Evolutionary conservation across 2,888 invertebrate genomes (phyloP).

Genomic region (Gastracanthus pulcherrimus): DNA sequence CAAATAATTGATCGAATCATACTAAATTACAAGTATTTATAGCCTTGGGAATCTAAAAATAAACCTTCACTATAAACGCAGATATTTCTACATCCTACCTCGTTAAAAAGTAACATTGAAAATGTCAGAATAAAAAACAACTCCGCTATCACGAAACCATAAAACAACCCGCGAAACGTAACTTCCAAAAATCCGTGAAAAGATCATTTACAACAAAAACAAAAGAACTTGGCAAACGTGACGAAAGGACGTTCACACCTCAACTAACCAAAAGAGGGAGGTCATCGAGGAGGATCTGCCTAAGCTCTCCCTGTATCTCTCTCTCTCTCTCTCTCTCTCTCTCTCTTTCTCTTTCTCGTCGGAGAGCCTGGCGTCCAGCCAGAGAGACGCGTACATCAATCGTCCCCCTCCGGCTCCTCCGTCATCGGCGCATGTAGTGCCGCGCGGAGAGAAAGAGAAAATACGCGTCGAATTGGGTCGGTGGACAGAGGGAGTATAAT

Average conservation of each 20-base stretch:
- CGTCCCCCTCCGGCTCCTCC: conserved; percentile 53
- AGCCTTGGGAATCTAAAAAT: not conserved
- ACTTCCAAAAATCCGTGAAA: not conserved
- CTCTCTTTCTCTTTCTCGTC: too few species aligned
- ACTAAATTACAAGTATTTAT: not conserved
- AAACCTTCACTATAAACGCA: not conserved
- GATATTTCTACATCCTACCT: not conserved
- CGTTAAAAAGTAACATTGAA: not conserved
- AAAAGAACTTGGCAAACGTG: conserved; percentile 14
- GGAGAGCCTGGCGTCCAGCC: conserved; percentile 21
- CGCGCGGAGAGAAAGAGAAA: conserved; percentile 61
- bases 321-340: too few species aligned
- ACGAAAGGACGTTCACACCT: conserved; percentile 55
- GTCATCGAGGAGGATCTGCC: too few species aligned
- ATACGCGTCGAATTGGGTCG: conserved; percentile 74
- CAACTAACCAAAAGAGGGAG: too few species aligned
- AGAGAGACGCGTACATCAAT: conserved; percentile 65
- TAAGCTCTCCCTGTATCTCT: too few species aligned
- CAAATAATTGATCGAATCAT: not conserved
- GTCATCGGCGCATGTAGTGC: conserved; percentile 17
- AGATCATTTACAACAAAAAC: not conserved
- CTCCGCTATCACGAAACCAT: not conserved
- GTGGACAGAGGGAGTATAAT: conserved; percentile 60
- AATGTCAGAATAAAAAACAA: too few species aligned
- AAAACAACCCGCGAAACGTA: not conserved